A percentile compares a stretch with the other conserved stretches of the same genome.
Conservation (phyloP, 2,113 vertebrate genomes). For the Himantopus leucocephalus region DNA sequence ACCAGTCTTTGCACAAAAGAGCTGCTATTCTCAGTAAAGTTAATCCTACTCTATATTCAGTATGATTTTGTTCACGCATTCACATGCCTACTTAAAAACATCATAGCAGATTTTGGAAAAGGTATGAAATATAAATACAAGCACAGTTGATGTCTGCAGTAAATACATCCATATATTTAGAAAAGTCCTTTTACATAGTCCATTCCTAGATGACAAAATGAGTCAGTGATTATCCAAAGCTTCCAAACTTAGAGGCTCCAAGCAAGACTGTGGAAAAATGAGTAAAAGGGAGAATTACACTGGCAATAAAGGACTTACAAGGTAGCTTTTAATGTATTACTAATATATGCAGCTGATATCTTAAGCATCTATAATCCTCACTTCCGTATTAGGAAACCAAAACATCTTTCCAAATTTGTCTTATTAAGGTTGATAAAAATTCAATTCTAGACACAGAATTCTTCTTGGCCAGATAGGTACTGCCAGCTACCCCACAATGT, state of each 20-base stretch:
- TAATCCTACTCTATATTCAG: conserved; percentile 16
- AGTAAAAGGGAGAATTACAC: neutral
- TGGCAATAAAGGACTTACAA: neutral
- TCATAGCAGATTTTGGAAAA: conserved; percentile 5
- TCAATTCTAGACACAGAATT: neutral
- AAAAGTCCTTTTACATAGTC: neutral
- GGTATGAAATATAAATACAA: conserved; percentile 15
- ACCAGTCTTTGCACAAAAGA: neutral
- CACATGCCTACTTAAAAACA: neutral
- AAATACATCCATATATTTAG: conserved; percentile 28
- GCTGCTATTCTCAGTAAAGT: conserved; percentile 11
- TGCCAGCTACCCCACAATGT: neutral
- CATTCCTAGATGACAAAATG: conserved; percentile 9
- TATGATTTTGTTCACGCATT: conserved; percentile 7
- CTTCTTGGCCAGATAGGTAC: neutral
- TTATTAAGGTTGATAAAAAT: neutral
- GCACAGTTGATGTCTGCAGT: neutral
- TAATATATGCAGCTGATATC: neutral
- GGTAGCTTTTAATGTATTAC: neutral
- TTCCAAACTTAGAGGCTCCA: neutral
- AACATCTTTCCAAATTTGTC: neutral
- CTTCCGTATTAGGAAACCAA: neutral
- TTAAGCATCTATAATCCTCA: neutral
- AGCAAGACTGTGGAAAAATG: neutral
- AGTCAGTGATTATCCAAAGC: conserved; percentile 29